Conservation (phyloP, 2,888 invertebrate species). For the Adineta ricciae region DNA sequence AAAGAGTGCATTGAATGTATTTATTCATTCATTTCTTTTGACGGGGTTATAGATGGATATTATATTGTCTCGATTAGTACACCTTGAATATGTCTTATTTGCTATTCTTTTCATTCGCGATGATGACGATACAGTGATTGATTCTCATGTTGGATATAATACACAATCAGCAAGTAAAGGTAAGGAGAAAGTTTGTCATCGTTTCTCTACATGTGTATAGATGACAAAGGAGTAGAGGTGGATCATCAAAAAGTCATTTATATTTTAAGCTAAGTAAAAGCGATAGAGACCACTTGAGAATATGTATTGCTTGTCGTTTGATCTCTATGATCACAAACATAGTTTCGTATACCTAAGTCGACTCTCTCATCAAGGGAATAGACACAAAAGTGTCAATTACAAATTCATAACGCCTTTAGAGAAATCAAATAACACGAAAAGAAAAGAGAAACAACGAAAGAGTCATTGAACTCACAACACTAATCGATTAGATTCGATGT, state of each 20-base stretch:
- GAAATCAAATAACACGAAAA: background rate
- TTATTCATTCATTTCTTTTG: slow-evolving; percentile 9
- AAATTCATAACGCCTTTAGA: slow-evolving; percentile 13
- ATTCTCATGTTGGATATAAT: background rate
- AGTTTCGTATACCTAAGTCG: background rate
- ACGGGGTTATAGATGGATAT: background rate
- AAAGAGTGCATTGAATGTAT: background rate
- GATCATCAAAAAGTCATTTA: slow-evolving; percentile 13
- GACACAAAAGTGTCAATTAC: slow-evolving; percentile 8
- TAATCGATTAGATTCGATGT: background rate
- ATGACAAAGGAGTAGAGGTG: background rate
- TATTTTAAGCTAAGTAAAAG: background rate
- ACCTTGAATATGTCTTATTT: slow-evolving; percentile 10
- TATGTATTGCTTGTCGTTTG: background rate
- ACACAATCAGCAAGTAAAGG: background rate
- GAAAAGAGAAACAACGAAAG: background rate
- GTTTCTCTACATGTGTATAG: background rate
- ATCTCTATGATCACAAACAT: slow-evolving; percentile 13
- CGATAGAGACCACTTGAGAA: background rate
- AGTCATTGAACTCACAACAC: background rate
- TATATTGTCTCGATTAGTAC: slow-evolving; percentile 2
- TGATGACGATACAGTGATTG: background rate
- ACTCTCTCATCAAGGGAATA: slow-evolving; percentile 13
- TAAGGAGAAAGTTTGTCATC: background rate
- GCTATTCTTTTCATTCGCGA: background rate